These are phyloP conservation scores for Dromas ardeola DNA, from an alignment of 2,113 vertebrate species.

Conservation along the genomic window DNA sequence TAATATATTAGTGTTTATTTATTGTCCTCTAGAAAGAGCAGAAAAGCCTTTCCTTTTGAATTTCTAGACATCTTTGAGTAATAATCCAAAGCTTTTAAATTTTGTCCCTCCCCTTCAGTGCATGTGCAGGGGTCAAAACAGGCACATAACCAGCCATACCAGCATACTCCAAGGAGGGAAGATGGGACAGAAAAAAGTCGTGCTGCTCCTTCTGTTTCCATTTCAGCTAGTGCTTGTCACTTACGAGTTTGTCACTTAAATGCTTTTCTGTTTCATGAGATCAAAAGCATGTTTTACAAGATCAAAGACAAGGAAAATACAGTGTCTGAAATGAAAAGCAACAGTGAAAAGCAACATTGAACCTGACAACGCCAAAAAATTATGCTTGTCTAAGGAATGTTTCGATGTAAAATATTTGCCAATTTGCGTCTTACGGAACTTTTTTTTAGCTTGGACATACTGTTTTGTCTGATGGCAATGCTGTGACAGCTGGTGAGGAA, in stretches of 20 bases:
- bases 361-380: not conserved
- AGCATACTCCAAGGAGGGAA: not conserved
- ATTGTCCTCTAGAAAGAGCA: not conserved
- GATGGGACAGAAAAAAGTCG: not conserved
- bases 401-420: not conserved
- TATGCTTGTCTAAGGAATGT: not conserved
- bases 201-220: not conserved
- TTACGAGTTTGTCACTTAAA: not conserved
- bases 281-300: not conserved
- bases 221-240: not conserved
- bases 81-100: not conserved
- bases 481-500: not conserved
- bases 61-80: not conserved
- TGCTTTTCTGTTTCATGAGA: not conserved
- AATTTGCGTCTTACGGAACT: not conserved
- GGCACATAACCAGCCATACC: not conserved
- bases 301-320: not conserved
- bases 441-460: not conserved
- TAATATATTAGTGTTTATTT: not conserved
- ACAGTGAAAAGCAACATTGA: not conserved
- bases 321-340: not conserved
- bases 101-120: not conserved
- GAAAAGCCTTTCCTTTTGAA: not conserved
- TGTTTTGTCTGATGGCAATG: not conserved
- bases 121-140: not conserved